Evolutionary conservation across 2,888 invertebrate species (phyloP), one percentile per base, ranked within the genome.

Genomic region (Xylota segnis): DNA sequence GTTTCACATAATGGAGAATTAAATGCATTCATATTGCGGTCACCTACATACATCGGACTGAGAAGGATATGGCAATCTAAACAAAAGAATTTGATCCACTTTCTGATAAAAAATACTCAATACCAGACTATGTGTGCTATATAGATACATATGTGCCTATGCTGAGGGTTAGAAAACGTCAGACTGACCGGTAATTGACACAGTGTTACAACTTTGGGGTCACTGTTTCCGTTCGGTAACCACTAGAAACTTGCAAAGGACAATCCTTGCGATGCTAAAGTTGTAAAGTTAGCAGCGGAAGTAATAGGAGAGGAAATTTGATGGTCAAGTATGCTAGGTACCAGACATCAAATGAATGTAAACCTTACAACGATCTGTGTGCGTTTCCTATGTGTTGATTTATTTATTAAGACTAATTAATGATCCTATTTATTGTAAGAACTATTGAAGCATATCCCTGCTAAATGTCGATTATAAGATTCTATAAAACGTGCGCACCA

Each of bases 1-100:
- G 27, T 2, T 18, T 70, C 32, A 43, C 16, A 34, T 32, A 65
- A 71, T 45, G 27, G 14, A 45, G 18, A 34, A 34, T 27, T 40
- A 61, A 52, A 37, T 61, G 23, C 32, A 71, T 70, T 58, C 70
- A 34, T 34, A 63, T 78, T 72, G 37, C 78, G 56, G 47, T 50
- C 71, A 72, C 59, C 77, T 52, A 68, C 6, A 50, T 52, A 68
- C 6, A 50, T 76, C 50, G 16, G 10, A 23, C 34, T 23, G 37
- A 34, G 32, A 47, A n/a, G 14, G n/a, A 27, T 32, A 14, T 32
- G 58, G 47, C 5, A 18, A 23, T 27, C n/a, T n/a, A 34, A 3
- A 9, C 4, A n/a, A 4, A n/a, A 43, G 14, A 43, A 43, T 43
- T 43, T 43, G 40, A 43, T n/a, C 40, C 40, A 40, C 4, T 40